Evolutionary conservation across 2,113 vertebrate species (phyloP), one percentile per base, ranked within the genome.

Genomic region (Mastomys natalensis): DNA sequence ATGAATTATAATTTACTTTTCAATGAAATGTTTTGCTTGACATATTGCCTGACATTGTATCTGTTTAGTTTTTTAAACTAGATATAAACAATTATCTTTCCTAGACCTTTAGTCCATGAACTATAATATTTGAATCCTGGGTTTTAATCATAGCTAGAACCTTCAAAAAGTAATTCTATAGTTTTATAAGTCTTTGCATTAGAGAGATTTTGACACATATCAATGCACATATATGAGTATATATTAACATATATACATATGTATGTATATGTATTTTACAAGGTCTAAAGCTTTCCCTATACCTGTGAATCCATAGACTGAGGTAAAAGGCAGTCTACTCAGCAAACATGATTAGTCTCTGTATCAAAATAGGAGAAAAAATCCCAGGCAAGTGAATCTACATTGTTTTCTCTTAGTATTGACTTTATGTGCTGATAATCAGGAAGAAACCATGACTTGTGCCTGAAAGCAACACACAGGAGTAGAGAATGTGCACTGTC

Each of bases 341-440:
- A 90, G 93, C 87, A 97, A 97, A 93, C 72, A 90, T 97, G 92
- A 81, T 88, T 95, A 94, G 90, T 98, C 92, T 97, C 87, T 95
- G 22, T 97, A 97, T 96, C 96, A 96, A 95, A 95, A 95, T 76
- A 94, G 66, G 97, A 77, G 58, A 95, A 96, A 96, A 45, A 43
- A 45, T 43, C 26, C n/a, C 40, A 72, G 3, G 96, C 97, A 81
- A 95, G 90, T 96, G 95, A 73, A 98, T 74, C 95, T 96, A 29
- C 92, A 97, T 91, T 96, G 86, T 58, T 94, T 97, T 97, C 95
- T 86, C 80, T 95, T 98, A 96, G 82, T 76, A 95, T 96, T 96
- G 95, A 98, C 97, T 93, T 98, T 94, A 95, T 97, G 97, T 97
- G 94, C 95, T 98, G 93, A 98, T 98, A 97, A 97, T 97, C 45